Base-by-base conservation (phyloP, 1,140 invertebrate species). In the Drosophila serrata region DNA sequence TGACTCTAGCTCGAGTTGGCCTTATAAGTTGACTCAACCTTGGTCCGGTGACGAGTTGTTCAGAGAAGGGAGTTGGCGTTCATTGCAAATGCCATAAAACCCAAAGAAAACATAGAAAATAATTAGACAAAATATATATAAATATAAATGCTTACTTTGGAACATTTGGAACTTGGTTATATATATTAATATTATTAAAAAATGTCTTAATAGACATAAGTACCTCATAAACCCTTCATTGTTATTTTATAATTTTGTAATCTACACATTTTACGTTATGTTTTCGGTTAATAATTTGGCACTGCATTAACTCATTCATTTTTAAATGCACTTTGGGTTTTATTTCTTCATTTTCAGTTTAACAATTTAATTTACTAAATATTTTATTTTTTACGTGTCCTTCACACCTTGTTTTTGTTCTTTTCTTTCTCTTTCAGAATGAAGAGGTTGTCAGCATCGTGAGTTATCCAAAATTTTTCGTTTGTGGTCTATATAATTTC, bases 371-470 rank as follows among this genome's bases (percentile, higher is more conserved):
- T 62, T 84, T 64, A 15, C 42, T 51, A 42, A 51, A 57, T 51
- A 75, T 68, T 75, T 82, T 60, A 59, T 75, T 87, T 90, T 79
- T 88, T 84, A 81, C 81, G 78, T 84, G 74, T 79, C 75, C 68
- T 59, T 68, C 79, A 72, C 68, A 42, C 65, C 75, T 74, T 88
- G 56, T 77, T 75, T 79, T 72, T 82, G 77, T 75, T 88, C 75
- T 77, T 87, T 91, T 87, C 70, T 86, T 81, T 82, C 78, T 82
- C 60, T 92, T 92, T 90, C 91, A 92, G 91, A 92, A 91, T 85
- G 91, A 90, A 80, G 59, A 91, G 91, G 91, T 92, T 91, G 91
- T 87, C 77, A 92, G 85, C 88, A 91, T 92, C 70, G 91, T 92
- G 91, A 92, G 91, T 92, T 82, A 63, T 75, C 59, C 40, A 56